Conservation (phyloP, 2,888 invertebrate species). For the Heliconius charithonia region DNA sequence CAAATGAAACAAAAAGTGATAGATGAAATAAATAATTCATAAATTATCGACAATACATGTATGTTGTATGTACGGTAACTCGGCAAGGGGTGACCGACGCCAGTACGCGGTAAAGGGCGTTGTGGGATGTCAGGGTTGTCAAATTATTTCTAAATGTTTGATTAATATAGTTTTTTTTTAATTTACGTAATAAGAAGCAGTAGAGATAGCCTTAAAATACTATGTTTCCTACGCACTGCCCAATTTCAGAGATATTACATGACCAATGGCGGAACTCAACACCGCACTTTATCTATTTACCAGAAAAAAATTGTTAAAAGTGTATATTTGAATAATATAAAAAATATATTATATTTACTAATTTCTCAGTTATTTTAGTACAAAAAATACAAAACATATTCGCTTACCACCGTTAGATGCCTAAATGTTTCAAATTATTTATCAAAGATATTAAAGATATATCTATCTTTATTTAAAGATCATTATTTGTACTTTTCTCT, state of each 20-base stretch:
- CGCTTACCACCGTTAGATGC: too few species aligned
- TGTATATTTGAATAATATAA: too few species aligned
- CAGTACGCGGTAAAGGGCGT: constrained; percentile 73
- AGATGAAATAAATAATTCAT: constrained; percentile 51
- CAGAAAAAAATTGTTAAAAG: not conserved
- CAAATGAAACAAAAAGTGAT: constrained; percentile 41
- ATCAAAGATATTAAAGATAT: too few species aligned
- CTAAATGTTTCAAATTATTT: too few species aligned
- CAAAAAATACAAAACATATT: too few species aligned
- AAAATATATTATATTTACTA: too few species aligned
- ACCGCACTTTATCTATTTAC: not conserved
- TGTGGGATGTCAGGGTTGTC: constrained; percentile 62
- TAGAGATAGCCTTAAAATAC: too few species aligned
- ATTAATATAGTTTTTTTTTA: not conserved
- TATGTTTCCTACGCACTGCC: too few species aligned
- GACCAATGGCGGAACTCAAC: not conserved
- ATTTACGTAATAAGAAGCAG: not conserved
- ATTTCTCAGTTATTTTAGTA: too few species aligned
- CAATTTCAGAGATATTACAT: not conserved
- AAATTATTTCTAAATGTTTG: not conserved
- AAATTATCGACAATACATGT: constrained; percentile 49
- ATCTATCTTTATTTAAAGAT: too few species aligned
- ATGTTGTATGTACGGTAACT: constrained; percentile 47
- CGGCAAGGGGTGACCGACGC: constrained; percentile 79
- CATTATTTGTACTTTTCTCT: too few species aligned